Percentiles rank a stretch among this genome's conserved stretches.
phyloP scores from a whole-genome alignment of 2,113 vertebrate species.

The Circaetus gallicus region DNA sequence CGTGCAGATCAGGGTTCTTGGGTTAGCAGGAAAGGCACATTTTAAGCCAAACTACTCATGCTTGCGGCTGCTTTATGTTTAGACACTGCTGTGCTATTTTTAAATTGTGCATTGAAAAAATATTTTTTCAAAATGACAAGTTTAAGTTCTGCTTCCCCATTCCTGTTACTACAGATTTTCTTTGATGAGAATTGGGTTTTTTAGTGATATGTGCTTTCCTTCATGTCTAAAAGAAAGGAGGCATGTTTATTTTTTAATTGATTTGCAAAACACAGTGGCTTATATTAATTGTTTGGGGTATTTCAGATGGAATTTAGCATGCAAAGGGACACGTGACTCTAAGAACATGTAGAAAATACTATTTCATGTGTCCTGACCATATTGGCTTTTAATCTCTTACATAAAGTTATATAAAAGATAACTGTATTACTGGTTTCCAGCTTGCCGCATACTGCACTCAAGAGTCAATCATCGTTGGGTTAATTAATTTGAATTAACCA shows the following conservation, averaged over 20 bases:
- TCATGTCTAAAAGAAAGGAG: neutral
- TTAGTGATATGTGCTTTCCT: neutral
- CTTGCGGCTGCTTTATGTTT: neutral
- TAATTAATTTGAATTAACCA: conserved; percentile 49
- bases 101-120: neutral
- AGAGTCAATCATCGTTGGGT: neutral
- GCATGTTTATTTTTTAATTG: neutral
- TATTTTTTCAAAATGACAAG: neutral
- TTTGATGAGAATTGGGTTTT: neutral
- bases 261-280: neutral
- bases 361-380: neutral
- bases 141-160: neutral
- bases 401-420: neutral
- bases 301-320: neutral
- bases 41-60: neutral
- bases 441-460: neutral
- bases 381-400: neutral
- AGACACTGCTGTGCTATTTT: neutral
- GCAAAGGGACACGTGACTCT: neutral
- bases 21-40: neutral
- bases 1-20: neutral
- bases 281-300: neutral
- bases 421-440: neutral
- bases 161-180: neutral
- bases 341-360: neutral